phyloP scores from a whole-genome alignment of 2,113 vertebrate species.

The Glareola pratincola region DNA sequence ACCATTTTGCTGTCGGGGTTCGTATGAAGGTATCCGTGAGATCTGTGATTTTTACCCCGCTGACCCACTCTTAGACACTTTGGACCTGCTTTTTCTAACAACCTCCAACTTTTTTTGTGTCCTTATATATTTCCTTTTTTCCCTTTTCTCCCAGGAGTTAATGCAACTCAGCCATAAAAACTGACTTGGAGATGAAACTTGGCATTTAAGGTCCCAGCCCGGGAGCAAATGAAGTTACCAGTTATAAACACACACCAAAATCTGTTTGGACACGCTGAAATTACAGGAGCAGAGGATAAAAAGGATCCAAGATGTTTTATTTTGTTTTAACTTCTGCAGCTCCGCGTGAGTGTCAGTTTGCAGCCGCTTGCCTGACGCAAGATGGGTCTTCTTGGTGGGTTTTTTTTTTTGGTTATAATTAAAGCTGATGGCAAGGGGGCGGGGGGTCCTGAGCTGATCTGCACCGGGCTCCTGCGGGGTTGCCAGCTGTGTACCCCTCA shows the following conservation, averaged over 20 bases:
- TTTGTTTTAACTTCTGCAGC: slow-evolving; percentile 36
- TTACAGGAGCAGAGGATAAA: slow-evolving; percentile 61
- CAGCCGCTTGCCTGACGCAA: neutral
- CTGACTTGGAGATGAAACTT: slow-evolving; percentile 59
- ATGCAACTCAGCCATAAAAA: slow-evolving; percentile 30
- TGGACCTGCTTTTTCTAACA: neutral
- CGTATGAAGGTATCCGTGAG: fast-evolving
- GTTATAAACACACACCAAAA: slow-evolving; percentile 65
- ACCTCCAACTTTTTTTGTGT: neutral
- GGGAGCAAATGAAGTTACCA: slow-evolving; percentile 66
- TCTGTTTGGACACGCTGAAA: slow-evolving; percentile 67
- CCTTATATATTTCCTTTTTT: neutral
- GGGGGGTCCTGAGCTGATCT: neutral
- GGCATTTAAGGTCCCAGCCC: slow-evolving; percentile 60
- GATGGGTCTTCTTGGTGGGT: neutral
- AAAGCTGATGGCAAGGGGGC: neutral
- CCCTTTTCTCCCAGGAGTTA: neutral
- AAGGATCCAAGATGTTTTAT: slow-evolving; percentile 36
- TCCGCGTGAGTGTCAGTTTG: neutral
- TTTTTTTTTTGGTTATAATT: neutral
- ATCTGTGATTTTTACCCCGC: neutral
- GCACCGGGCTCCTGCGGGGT: fast-evolving
- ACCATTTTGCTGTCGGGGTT: neutral
- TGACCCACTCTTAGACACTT: neutral
- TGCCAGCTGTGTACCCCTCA: neutral